Evolutionary conservation across 1,140 invertebrate species (phyloP).

Genomic region (Caenorhabditis remanei): DNA sequence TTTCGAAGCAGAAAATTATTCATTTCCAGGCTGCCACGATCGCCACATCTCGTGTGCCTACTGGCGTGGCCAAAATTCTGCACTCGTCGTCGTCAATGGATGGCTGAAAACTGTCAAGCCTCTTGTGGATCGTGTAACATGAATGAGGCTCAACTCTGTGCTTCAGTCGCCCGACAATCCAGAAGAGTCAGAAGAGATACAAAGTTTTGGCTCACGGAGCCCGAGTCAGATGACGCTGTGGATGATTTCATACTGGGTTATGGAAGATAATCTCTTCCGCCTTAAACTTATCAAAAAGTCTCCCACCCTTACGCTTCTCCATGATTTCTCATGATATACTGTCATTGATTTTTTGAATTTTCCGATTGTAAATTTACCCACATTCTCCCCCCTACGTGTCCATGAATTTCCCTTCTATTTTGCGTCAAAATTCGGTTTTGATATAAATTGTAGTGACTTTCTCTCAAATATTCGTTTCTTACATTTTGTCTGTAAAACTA

Average conservation of each 20-base stretch:
- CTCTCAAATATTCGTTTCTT: too few species aligned
- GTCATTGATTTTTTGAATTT: neutral
- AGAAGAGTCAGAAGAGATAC: conserved; percentile 7
- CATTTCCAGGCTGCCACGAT: conserved; percentile 63
- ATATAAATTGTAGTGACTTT: too few species aligned
- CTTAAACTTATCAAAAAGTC: neutral
- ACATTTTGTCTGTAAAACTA: too few species aligned
- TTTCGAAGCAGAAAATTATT: too few species aligned
- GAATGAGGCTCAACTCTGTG: conserved; percentile 56
- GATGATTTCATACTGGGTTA: conserved; percentile 47
- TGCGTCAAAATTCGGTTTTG: too few species aligned
- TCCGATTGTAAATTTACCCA: neutral
- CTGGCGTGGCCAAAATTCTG: conserved; percentile 67
- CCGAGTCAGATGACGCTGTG: neutral
- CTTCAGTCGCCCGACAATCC: conserved; percentile 55
- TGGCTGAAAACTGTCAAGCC: conserved; percentile 67
- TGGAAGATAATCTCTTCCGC: neutral
- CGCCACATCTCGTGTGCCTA: conserved; percentile 64
- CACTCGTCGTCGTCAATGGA: conserved; percentile 66
- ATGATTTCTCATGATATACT: neutral
- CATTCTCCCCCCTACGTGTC: neutral
- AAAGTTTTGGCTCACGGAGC: conserved; percentile 39
- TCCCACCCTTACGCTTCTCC: neutral
- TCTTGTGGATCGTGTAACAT: conserved; percentile 67
- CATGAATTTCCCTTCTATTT: neutral